A percentile compares a stretch with the other conserved stretches of the same genome.
These are phyloP conservation scores for Graphium colonna DNA, from an alignment of 2,888 invertebrate genomes.

Conservation along the genomic window DNA sequence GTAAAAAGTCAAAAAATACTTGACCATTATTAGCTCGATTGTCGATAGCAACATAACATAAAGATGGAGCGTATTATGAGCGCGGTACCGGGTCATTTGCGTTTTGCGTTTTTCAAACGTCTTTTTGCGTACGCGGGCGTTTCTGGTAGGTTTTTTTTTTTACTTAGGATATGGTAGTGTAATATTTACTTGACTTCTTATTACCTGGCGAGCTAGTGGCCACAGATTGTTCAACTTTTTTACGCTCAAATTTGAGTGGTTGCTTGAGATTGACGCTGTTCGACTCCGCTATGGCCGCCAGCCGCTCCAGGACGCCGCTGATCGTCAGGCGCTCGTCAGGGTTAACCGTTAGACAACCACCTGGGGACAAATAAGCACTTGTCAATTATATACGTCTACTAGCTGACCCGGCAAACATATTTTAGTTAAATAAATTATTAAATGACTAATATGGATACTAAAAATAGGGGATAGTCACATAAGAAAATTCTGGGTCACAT, in stretches of 20 bases:
- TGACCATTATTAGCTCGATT: slow-evolving; percentile 80
- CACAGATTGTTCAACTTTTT: slow-evolving; percentile 82
- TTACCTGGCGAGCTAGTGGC: slow-evolving; percentile 82
- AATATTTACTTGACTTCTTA: slow-evolving; percentile 82
- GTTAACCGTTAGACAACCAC: slow-evolving; percentile 89
- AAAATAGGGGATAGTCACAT: no score
- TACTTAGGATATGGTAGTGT: slow-evolving; percentile 80
- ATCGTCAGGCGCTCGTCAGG: slow-evolving; percentile 91
- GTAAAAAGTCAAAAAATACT: slow-evolving; percentile 81
- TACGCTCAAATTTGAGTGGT: slow-evolving; percentile 85
- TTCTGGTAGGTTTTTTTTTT: slow-evolving; percentile 25
- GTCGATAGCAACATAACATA: slow-evolving; percentile 70
- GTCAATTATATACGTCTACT: slow-evolving; percentile 1
- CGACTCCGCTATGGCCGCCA: slow-evolving; percentile 94
- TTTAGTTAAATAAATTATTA: no score
- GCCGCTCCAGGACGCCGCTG: slow-evolving; percentile 88
- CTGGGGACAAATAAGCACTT: slow-evolving; percentile 61
- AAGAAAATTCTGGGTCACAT: no score
- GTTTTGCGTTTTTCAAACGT: slow-evolving; percentile 25
- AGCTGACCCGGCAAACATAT: no score
- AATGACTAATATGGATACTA: slow-evolving; percentile 6
- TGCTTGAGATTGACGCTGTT: slow-evolving; percentile 90
- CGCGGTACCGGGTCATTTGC: slow-evolving; percentile 42
- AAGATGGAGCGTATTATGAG: slow-evolving; percentile 53
- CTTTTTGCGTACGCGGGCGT: not conserved